Evolutionary conservation across 2,113 vertebrate genomes (phyloP).

Genomic region (Chionomys nivalis): DNA sequence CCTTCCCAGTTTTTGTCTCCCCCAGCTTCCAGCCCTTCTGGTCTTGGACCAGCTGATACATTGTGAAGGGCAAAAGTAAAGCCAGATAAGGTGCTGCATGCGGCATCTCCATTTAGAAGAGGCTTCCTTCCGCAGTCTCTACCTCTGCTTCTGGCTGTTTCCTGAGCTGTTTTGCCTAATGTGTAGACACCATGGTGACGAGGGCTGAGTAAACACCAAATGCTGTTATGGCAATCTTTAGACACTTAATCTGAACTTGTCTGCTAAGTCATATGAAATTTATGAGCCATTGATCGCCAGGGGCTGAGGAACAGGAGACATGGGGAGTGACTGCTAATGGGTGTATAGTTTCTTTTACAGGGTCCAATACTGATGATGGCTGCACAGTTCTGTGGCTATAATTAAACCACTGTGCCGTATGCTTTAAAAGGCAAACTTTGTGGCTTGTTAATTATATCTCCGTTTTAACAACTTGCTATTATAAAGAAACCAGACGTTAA

Average conservation of each 20-base stretch:
- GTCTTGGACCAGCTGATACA: neutral
- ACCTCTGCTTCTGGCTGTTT: slow-evolving; percentile 25
- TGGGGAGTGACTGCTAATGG: neutral
- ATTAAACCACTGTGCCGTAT: neutral
- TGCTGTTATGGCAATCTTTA: slow-evolving; percentile 19
- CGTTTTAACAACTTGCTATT: neutral
- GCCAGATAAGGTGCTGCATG: neutral
- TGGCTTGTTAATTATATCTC: neutral
- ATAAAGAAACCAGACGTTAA: neutral
- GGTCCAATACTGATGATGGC: neutral
- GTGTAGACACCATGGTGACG: slow-evolving; percentile 57
- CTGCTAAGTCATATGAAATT: slow-evolving; percentile 2
- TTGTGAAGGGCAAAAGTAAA: neutral
- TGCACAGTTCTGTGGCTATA: neutral
- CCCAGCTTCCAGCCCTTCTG: neutral
- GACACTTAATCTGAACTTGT: slow-evolving; percentile 43
- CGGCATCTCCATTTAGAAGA: neutral
- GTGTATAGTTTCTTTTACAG: neutral
- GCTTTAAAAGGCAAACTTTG: slow-evolving; percentile 24
- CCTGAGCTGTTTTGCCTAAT: slow-evolving; percentile 37
- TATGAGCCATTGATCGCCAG: neutral
- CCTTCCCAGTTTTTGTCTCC: neutral
- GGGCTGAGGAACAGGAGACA: neutral
- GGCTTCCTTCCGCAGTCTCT: neutral
- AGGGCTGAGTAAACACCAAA: slow-evolving; percentile 18